These are phyloP conservation scores for Phyllotreta cruciferae DNA, from an alignment of 2,888 invertebrate genomes.

Conservation along the genomic window DNA sequence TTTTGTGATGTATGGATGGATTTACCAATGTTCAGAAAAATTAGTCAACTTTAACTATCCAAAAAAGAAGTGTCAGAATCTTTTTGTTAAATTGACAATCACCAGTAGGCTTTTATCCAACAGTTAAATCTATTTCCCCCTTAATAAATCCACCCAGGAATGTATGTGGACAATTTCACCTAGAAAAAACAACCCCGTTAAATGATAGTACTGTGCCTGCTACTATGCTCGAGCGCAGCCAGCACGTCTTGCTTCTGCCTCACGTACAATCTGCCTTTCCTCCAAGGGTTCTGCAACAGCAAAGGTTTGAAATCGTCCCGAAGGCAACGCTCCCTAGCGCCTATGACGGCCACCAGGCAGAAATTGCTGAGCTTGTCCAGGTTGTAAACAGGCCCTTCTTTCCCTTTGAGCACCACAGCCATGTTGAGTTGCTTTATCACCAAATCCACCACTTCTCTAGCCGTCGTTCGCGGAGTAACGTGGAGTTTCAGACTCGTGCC, in stretches of 20 bases:
- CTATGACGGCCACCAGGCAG: slow-evolving; percentile 94
- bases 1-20: too few relatives aligned
- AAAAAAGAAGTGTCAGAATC: too few relatives aligned
- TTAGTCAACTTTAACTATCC: too few relatives aligned
- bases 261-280: slow-evolving; percentile 91
- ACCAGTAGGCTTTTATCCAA: too few relatives aligned
- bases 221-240: slow-evolving; percentile 87
- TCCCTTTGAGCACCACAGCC: slow-evolving; percentile 86
- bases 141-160: too few relatives aligned
- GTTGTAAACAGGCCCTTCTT: slow-evolving; percentile 84
- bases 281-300: slow-evolving; percentile 95
- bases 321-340: slow-evolving; percentile 91
- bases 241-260: slow-evolving; percentile 88
- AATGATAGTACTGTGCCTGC: slow-evolving; percentile 77
- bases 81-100: too few relatives aligned
- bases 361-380: slow-evolving; percentile 86
- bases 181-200: slow-evolving; percentile 52
- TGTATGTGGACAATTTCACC: too few relatives aligned
- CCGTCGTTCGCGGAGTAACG: slow-evolving; percentile 91
- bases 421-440: slow-evolving; percentile 96
- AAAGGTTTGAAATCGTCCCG: slow-evolving; percentile 94
- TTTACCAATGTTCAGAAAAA: too few relatives aligned
- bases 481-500: slow-evolving; percentile 88
- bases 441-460: slow-evolving; percentile 92
- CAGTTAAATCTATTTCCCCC: too few relatives aligned